Percentiles rank a stretch among this genome's conserved stretches.
These are phyloP conservation scores for Lagopus muta DNA, from an alignment of 2,113 vertebrate genomes.

Conservation along the genomic window DNA sequence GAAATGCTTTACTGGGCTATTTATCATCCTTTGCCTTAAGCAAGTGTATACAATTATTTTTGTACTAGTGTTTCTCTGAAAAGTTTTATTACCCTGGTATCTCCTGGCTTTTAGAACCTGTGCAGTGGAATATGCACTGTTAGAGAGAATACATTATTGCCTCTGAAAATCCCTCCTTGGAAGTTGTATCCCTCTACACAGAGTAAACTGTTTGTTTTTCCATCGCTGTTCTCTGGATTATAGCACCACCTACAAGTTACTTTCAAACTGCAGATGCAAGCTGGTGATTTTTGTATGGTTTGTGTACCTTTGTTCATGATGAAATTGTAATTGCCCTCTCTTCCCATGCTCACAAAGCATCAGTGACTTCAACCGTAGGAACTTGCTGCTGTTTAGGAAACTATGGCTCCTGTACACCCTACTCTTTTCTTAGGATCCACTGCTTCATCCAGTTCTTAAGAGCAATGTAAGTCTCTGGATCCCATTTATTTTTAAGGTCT, in stretches of 20 bases:
- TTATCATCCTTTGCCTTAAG: slow-evolving; percentile 23
- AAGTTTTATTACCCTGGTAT: background rate
- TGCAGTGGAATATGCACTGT: background rate
- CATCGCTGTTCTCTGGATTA: background rate
- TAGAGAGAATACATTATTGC: background rate
- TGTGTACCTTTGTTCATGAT: background rate
- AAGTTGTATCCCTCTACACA: background rate
- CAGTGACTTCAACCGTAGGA: background rate
- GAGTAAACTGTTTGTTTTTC: background rate
- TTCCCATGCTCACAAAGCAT: background rate
- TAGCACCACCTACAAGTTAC: slow-evolving; percentile 10
- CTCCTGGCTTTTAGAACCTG: background rate
- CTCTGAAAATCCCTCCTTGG: background rate
- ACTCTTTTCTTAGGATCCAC: background rate
- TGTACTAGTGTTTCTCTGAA: background rate
- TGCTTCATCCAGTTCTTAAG: background rate
- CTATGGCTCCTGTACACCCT: background rate
- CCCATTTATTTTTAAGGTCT: background rate
- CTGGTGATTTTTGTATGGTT: background rate
- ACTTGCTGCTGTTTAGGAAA: background rate
- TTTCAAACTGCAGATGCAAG: background rate
- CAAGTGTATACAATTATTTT: background rate
- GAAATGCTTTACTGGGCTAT: background rate
- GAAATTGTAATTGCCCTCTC: background rate
- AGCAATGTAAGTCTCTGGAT: background rate